Base-by-base conservation (phyloP, 2,113 vertebrate genomes). In the Brachyistius frenatus region DNA sequence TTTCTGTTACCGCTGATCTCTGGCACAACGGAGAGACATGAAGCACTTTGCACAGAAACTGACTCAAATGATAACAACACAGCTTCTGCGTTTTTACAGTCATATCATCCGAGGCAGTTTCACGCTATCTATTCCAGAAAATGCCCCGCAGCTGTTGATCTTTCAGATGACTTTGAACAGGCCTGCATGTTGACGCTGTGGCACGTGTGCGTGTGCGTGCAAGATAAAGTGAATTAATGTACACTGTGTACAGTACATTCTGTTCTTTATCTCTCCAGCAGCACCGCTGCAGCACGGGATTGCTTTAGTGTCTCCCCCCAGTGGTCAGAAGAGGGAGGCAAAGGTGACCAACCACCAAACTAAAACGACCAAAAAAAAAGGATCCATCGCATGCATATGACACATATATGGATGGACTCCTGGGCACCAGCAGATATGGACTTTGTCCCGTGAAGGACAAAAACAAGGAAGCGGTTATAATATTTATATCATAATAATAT, bases 241-340 rank as follows among this genome's bases (percentile, higher is more conserved):
- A 93, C 86, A 68, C 47, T 30, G 35, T 90, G 91, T 93, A 88
- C 88, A 88, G 92, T 84, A 93, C 90, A 91, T 86, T 85, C 2
- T 93, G 91, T 91, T 83, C 91, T 41, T 58, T 13, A 65, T 57
- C 49, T 64, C 16, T 64, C 30, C 37, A 32, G 30, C 32, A 7
- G 36, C 13, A 4, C 16, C 23, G 11, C 52, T 64, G 23, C 23
- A 52, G 63, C 8, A 39, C 1, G 1, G 56, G 58, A 23, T 1
- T 23, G 44, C 7, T 33, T 52, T 46, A 66, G 33, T 76, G 73
- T 61, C 65, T 39, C 91, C 89, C 72, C 75, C 92, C 80, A 68
- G 75, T 88, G 93, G 88, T 23, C 23, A 70, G 14, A 23, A 47
- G 8, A 1, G 33, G 23, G 7, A 37, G 7, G 23, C 13, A 47